Conservation (phyloP, 2,797 vertebrate species). For the Liparis tanakae region DNA sequence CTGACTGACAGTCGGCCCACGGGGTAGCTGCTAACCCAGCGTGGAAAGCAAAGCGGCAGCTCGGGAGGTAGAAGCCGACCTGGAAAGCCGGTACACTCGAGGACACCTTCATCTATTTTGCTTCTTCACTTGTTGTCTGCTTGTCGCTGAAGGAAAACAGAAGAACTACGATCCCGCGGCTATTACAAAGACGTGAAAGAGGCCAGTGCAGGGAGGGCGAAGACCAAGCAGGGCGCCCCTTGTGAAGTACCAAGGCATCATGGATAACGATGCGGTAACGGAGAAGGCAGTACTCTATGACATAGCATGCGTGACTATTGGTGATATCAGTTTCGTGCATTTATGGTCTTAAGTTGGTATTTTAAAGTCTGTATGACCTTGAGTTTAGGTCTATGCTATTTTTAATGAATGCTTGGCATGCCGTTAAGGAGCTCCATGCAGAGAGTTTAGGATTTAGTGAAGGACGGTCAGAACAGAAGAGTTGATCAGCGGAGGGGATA, state of each 20-base stretch:
- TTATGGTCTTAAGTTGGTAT: neutral
- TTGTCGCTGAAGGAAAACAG: neutral
- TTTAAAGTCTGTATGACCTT: slow-evolving; percentile 29
- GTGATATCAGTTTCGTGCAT: neutral
- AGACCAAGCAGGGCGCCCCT: slow-evolving; percentile 28
- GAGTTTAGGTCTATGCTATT: neutral
- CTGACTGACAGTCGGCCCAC: no score
- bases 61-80: neutral
- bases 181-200: neutral
- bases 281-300: neutral
- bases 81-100: no score
- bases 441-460: neutral
- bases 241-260: slow-evolving; percentile 10
- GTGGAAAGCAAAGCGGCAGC: no score
- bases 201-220: neutral
- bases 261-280: slow-evolving; percentile 7
- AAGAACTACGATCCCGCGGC: neutral
- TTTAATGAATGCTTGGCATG: neutral
- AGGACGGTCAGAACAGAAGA: neutral
- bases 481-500: neutral
- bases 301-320: neutral
- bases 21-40: no score
- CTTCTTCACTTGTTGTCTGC: neutral
- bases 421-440: slow-evolving; percentile 1
- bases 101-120: neutral